A percentile compares a stretch with the other conserved stretches of the same genome.
phyloP scores from a whole-genome alignment of 2,888 invertebrate genomes.

The Gibbula magus region DNA sequence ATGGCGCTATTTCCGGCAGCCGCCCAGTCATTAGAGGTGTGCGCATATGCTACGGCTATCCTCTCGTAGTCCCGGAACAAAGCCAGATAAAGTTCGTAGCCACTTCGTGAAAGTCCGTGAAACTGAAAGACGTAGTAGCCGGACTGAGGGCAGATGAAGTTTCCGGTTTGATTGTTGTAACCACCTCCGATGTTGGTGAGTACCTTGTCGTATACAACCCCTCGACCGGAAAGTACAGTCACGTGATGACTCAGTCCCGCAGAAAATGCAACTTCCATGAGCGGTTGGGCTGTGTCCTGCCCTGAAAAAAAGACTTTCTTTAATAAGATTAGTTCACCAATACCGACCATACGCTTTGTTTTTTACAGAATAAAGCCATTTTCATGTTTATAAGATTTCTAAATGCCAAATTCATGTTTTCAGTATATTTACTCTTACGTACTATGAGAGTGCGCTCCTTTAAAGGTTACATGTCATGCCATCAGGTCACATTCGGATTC shows the following conservation, averaged over 20 bases:
- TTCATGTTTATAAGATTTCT: no score
- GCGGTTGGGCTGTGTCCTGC: background rate
- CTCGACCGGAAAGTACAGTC: conserved; percentile 28
- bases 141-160: conserved; percentile 49
- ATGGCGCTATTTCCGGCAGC: conserved; percentile 44
- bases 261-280: conserved; percentile 45
- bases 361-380: no score
- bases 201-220: conserved; percentile 45
- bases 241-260: conserved; percentile 43
- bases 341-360: no score
- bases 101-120: conserved; percentile 43
- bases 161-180: conserved; percentile 44
- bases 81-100: conserved; percentile 43
- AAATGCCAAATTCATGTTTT: no score
- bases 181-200: conserved; percentile 52
- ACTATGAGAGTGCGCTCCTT: no score
- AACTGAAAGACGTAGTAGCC: conserved; percentile 50
- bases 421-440: no score
- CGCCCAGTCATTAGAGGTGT: conserved; percentile 44
- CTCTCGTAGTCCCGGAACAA: conserved; percentile 47
- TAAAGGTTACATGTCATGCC: no score
- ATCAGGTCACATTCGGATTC: no score
- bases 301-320: background rate
- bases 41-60: conserved; percentile 47
- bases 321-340: no score